phyloP scores from a whole-genome alignment of 2,113 vertebrate genomes.

The Alectura lathami region DNA sequence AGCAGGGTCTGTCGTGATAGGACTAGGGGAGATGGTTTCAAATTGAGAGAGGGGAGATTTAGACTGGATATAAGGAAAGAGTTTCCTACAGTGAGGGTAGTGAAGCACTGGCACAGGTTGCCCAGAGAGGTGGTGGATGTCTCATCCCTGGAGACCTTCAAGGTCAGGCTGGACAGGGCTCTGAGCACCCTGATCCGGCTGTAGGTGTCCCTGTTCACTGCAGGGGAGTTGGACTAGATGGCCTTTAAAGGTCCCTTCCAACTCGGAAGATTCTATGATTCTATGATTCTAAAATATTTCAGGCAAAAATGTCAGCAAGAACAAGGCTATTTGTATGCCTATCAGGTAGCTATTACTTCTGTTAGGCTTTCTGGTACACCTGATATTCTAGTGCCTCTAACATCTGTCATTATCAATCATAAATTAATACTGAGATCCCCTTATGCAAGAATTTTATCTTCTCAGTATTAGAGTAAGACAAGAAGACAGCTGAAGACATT shows the following conservation, averaged over 20 bases:
- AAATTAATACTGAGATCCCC: background rate
- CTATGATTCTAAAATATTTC: background rate
- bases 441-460: background rate
- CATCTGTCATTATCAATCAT: background rate
- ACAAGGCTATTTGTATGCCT: background rate
- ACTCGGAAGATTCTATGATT: background rate
- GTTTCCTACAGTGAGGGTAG: too few species aligned
- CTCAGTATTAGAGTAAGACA: background rate
- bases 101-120: too few species aligned
- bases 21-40: too few species aligned
- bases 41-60: too few species aligned
- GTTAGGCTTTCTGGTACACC: background rate
- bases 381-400: background rate
- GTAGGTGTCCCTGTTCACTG: too few species aligned
- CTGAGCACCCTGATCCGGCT: too few species aligned
- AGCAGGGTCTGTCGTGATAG: too few species aligned
- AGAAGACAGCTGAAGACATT: background rate
- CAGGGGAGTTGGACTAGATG: background rate
- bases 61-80: too few species aligned
- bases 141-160: too few species aligned
- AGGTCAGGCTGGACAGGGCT: too few species aligned
- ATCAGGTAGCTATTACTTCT: background rate
- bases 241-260: background rate
- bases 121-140: too few species aligned
- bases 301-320: background rate